A percentile compares a stretch with the other conserved stretches of the same genome.
Evolutionary conservation across 2,888 invertebrate species (phyloP).

Genomic region (Aleiodes alternator): DNA sequence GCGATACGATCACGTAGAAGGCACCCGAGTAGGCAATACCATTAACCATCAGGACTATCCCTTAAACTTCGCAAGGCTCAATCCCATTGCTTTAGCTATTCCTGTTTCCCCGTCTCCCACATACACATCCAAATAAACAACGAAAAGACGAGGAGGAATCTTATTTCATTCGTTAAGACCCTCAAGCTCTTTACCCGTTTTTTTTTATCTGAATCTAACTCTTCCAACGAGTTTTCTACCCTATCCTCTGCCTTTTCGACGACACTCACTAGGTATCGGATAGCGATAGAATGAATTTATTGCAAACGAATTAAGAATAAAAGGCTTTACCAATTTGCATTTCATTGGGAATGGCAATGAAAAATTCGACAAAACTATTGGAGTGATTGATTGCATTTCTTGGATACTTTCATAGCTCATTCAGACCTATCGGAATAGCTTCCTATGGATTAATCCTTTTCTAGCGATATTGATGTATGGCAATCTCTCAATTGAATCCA

Average conservation of each 20-base stretch:
- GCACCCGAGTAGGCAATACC: constrained; percentile 64
- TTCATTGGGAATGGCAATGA: background rate
- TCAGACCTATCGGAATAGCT: background rate
- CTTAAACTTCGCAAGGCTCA: constrained; percentile 55
- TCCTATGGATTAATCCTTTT: constrained; percentile 36
- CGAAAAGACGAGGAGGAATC: constrained; percentile 9
- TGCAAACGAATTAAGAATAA: background rate
- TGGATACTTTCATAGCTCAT: background rate
- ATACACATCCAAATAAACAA: constrained; percentile 30
- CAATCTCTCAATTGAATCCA: constrained; percentile 53
- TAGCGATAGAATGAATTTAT: constrained; percentile 18
- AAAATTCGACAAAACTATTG: background rate
- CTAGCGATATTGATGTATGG: constrained; percentile 54
- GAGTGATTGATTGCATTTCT: background rate
- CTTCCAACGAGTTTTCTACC: constrained; percentile 7
- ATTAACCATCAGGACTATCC: constrained; percentile 59
- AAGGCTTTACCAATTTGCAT: constrained; percentile 20
- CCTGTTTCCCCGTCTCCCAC: constrained; percentile 41
- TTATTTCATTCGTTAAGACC: constrained; percentile 28
- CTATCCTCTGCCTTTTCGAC: background rate
- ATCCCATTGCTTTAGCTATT: constrained; percentile 59
- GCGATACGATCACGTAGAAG: constrained; percentile 53
- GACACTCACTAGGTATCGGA: constrained; percentile 8
- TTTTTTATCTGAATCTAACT: constrained; percentile 24
- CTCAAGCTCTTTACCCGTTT: constrained; percentile 26